Base-by-base conservation (phyloP, 2,888 invertebrate species). In the Agelastica alni region DNA sequence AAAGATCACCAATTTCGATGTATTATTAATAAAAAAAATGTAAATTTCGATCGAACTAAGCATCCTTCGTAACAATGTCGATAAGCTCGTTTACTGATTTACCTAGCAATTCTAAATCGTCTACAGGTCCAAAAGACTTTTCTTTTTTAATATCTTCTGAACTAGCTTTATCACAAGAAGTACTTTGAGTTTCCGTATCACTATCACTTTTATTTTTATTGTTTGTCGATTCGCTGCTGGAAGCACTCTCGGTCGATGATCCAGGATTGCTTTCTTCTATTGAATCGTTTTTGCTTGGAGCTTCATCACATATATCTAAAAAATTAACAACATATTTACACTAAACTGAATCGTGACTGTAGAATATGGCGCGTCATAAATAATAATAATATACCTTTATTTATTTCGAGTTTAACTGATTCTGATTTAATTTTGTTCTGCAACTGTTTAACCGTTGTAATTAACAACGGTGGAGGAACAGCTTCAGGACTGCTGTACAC, bases 401-500 rank as follows among this genome's bases (percentile, higher is more conserved):
- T 57, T 12, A 63, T 59, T 46, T 74, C 67, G 7, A 73, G 39
- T 57, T 71, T 70, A 31, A 58, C 48, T 18, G 76, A 66, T 60
- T 76, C 76, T 28, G 62, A 53, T 51, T 69, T 64, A 12, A 75
- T 69, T 61, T 72, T 73, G 20, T 49, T 62, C 61, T 71, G 70
- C 31, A 78, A 57, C 54, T 74, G 70, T 48, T 70, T 74, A 20
- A 77, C 59, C 1, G 74, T 77, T 12, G 65, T 67, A 32, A 67
- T 66, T 18, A 76, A 62, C 12, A 74, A 55, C 5, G 69, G 68
- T 6, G 75, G 75, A 5, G 75, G 71, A 10, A 70, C 72, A 4
- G 75, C 75, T 53, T 76, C 74, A 0, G 76, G 73, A 62, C 73
- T 74, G 54, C 78, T 80, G 62, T 83, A 83, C 4, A 84, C 83